phyloP scores from a whole-genome alignment of 1,140 invertebrate species.

The Temnothorax nylanderi region DNA sequence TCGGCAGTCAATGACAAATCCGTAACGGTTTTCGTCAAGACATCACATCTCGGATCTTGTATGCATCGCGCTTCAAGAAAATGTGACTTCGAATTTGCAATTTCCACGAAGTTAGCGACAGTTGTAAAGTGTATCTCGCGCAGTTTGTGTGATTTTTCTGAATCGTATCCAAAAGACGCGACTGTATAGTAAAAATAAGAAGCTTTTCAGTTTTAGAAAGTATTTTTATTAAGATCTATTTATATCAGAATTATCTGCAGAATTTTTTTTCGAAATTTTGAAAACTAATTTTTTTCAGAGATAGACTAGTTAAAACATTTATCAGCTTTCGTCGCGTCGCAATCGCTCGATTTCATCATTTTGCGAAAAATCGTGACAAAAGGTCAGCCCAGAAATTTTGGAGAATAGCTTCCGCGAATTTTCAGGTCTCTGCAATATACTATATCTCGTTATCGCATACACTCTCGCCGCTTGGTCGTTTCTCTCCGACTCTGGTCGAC shows the following conservation, averaged over 20 bases:
- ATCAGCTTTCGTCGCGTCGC: not conserved
- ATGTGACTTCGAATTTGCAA: not conserved
- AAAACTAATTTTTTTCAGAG: not conserved
- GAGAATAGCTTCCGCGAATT: not conserved
- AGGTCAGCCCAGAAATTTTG: not conserved
- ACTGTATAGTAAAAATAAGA: not conserved
- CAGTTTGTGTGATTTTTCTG: not conserved
- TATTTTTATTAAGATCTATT: not conserved
- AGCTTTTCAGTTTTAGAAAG: not conserved
- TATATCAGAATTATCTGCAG: too few relatives aligned
- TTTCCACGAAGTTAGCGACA: not conserved
- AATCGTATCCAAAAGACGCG: not conserved
- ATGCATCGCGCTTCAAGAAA: slow-evolving; percentile 1
- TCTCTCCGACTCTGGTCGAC: slow-evolving; percentile 30
- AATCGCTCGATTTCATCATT: not conserved
- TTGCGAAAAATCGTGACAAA: not conserved
- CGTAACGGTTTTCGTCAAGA: not conserved
- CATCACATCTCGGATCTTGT: not conserved
- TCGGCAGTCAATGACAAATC: not conserved
- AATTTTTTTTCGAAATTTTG: not conserved
- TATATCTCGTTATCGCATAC: slow-evolving; percentile 41
- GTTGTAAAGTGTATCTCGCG: not conserved
- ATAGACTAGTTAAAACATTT: not conserved
- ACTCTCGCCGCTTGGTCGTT: slow-evolving; percentile 28
- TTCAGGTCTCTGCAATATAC: not conserved